These are phyloP conservation scores for Trissolcus japonicus DNA, from an alignment of 2,888 invertebrate species.

Conservation along the genomic window DNA sequence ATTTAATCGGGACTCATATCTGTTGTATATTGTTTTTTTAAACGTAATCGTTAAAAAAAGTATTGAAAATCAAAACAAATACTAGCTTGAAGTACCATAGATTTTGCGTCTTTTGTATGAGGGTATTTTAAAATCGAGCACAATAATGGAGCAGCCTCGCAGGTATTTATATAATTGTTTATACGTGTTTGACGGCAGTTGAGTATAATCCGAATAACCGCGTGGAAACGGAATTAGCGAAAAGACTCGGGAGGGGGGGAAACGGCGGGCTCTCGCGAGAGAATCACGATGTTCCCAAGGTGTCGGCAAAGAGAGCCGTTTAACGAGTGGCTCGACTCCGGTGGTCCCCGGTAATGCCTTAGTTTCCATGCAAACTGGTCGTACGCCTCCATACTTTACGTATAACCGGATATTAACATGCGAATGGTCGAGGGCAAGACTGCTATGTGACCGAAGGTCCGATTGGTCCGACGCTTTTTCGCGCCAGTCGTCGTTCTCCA, in stretches of 20 bases:
- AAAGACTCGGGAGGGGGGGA: conserved; percentile 49
- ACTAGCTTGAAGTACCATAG: no score
- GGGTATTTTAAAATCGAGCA: conserved; percentile 1
- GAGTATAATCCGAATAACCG: conserved; percentile 59
- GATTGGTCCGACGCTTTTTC: conserved; percentile 47
- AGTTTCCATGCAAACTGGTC: conserved; percentile 75
- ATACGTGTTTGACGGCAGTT: conserved; percentile 48
- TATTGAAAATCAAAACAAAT: no score
- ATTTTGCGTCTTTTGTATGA: not conserved
- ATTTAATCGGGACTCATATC: no score
- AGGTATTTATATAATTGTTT: conserved; percentile 56
- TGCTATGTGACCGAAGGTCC: conserved; percentile 59
- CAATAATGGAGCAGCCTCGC: conserved; percentile 60
- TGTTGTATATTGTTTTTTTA: no score
- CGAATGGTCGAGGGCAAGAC: conserved; percentile 70
- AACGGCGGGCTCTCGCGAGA: conserved; percentile 55
- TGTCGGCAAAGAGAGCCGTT: conserved; percentile 71
- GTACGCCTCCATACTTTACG: conserved; percentile 74
- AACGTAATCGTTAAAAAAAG: no score
- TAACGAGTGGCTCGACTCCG: conserved; percentile 74
- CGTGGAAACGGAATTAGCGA: conserved; percentile 63
- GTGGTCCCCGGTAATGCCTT: conserved; percentile 74
- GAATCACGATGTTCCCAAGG: conserved; percentile 64
- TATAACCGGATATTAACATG: conserved; percentile 75
- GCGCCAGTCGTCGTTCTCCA: conserved; percentile 38